Evolutionary conservation across 1,140 invertebrate species (phyloP).

Genomic region (Palaemon carinicauda): DNA sequence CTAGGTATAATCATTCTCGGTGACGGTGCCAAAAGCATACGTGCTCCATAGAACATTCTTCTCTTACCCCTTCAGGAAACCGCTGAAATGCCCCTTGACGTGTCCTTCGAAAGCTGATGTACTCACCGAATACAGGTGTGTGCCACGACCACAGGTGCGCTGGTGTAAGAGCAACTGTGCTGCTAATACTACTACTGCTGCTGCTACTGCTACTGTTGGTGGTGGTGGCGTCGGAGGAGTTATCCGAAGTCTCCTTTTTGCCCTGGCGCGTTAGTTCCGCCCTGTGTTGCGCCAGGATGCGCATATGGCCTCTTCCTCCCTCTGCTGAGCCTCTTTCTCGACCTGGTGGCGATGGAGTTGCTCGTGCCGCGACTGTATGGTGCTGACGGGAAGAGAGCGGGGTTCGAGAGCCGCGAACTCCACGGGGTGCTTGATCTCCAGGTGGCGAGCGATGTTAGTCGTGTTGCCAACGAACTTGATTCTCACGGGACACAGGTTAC

Average conservation of each 20-base stretch:
- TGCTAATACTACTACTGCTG: background rate
- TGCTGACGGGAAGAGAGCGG: background rate
- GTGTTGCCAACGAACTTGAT: slow-evolving; percentile 60
- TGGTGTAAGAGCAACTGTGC: background rate
- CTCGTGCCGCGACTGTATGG: background rate
- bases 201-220: background rate
- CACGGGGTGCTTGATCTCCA: slow-evolving; percentile 55
- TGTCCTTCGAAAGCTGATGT: background rate
- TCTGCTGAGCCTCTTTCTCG: slow-evolving; percentile 34
- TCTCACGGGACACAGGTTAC: slow-evolving; percentile 49
- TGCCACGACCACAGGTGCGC: slow-evolving; percentile 39
- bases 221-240: background rate
- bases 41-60: background rate
- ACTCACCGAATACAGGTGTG: slow-evolving; percentile 33
- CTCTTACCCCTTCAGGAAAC: background rate
- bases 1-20: too few relatives aligned
- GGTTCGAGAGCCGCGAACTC: slow-evolving; percentile 53
- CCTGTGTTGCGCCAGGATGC: slow-evolving; percentile 57
- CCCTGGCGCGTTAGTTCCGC: slow-evolving; percentile 46
- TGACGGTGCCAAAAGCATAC: background rate
- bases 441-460: slow-evolving; percentile 57
- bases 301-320: slow-evolving; percentile 57
- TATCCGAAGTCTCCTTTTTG: background rate
- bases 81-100: background rate
- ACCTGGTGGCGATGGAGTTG: slow-evolving; percentile 10